Evolutionary conservation across 2,888 invertebrate species (phyloP).

Genomic region (Bombylius major): DNA sequence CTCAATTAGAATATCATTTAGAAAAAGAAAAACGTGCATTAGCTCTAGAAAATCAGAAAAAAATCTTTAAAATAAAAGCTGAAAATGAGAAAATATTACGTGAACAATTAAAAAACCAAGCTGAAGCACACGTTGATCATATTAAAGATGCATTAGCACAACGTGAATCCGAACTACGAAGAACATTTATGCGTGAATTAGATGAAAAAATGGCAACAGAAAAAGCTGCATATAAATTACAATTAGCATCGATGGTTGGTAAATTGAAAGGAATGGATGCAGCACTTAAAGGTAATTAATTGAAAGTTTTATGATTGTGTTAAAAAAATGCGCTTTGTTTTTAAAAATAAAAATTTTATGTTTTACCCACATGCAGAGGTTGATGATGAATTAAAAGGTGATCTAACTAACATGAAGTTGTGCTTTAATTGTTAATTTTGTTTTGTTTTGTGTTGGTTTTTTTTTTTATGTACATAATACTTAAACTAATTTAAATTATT

Average conservation of each 20-base stretch:
- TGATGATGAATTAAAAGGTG: constrained; percentile 34
- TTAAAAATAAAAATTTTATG: background rate
- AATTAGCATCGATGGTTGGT: constrained; percentile 60
- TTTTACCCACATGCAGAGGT: constrained; percentile 25
- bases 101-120: constrained; percentile 68
- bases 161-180: constrained; percentile 40
- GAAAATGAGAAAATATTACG: constrained; percentile 61
- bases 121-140: constrained; percentile 75
- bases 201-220: constrained; percentile 58
- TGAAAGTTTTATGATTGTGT: too few species aligned
- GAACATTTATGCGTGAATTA: constrained; percentile 42
- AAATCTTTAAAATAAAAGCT: constrained; percentile 47
- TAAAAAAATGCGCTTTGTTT: background rate
- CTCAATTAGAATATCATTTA: constrained; percentile 54
- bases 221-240: constrained; percentile 51
- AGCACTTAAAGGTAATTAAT: constrained; percentile 51
- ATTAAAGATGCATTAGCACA: constrained; percentile 54
- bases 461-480: background rate
- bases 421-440: background rate
- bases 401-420: background rate
- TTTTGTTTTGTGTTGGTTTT: background rate
- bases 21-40: constrained; percentile 54
- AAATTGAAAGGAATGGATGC: constrained; percentile 64
- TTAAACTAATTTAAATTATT: background rate
- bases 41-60: constrained; percentile 57